These are phyloP conservation scores for Clunio marinus DNA, from an alignment of 2,888 invertebrate genomes.

Conservation along the genomic window DNA sequence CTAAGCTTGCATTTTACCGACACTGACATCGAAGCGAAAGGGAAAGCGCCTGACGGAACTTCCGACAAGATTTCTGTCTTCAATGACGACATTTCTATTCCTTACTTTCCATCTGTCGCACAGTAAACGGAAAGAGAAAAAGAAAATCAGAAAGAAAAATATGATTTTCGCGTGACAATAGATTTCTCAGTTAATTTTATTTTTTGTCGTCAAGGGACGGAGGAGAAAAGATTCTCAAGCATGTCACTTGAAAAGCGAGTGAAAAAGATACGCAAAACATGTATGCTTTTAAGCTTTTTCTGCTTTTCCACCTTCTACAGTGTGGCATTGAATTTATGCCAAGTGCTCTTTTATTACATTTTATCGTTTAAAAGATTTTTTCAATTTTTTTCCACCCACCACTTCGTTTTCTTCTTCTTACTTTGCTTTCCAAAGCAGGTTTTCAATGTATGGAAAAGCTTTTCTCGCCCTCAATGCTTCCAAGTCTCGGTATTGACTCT, in stretches of 20 bases:
- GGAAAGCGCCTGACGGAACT: too few relatives aligned
- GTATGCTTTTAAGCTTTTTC: conserved; percentile 19
- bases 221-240: background rate
- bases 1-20: too few relatives aligned
- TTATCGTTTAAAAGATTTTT: conserved; percentile 28
- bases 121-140: background rate
- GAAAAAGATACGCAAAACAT: conserved; percentile 1
- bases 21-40: too few relatives aligned
- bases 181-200: conserved; percentile 32
- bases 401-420: background rate
- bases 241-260: background rate
- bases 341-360: conserved; percentile 36
- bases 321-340: conserved; percentile 25
- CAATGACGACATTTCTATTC: too few relatives aligned
- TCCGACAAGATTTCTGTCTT: too few relatives aligned
- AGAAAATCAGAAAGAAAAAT: background rate
- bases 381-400: background rate
- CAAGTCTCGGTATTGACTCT: too few relatives aligned
- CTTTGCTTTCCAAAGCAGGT: too few relatives aligned
- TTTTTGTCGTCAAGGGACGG: background rate
- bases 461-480: too few relatives aligned
- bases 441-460: too few relatives aligned
- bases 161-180: conserved; percentile 36
- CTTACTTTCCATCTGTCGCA: too few relatives aligned
- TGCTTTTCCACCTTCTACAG: too few relatives aligned